Percentiles rank a stretch among this genome's conserved stretches.
Conservation (phyloP, 1,140 invertebrate species). For the Acyrthosiphon pisum region DNA sequence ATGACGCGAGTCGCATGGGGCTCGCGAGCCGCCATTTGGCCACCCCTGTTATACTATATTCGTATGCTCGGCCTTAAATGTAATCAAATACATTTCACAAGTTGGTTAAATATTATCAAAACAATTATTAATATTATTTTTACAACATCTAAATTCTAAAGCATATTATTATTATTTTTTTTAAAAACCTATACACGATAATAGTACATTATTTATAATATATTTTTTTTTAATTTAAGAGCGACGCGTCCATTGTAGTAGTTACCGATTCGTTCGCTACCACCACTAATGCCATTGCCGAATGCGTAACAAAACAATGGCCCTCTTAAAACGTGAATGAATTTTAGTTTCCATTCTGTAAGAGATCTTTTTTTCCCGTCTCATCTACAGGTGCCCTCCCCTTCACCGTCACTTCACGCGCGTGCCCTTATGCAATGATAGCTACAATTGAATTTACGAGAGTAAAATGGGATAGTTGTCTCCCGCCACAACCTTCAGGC, state of each 20-base stretch:
- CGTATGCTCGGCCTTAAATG: no score
- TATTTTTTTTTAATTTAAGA: background rate
- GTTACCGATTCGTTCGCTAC: background rate
- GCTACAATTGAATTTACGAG: background rate
- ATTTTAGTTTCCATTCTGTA: background rate
- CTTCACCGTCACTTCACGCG: background rate
- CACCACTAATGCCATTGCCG: background rate
- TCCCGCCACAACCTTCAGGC: background rate
- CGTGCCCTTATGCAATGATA: background rate
- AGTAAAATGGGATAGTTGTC: background rate
- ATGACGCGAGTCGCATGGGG: no score
- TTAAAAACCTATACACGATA: background rate
- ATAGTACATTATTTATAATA: background rate
- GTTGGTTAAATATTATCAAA: no score
- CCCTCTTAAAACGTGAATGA: background rate
- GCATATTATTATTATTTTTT: background rate
- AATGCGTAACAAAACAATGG: background rate
- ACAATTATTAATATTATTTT: no score
- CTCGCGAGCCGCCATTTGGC: no score
- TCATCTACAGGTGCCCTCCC: background rate
- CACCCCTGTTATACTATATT: no score
- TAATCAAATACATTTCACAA: no score
- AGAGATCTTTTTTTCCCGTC: background rate
- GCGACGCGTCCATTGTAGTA: background rate
- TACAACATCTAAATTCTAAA: background rate